phyloP scores from a whole-genome alignment of 35 echinoderm and acorn worm species.

The Apostichopus japonicus region DNA sequence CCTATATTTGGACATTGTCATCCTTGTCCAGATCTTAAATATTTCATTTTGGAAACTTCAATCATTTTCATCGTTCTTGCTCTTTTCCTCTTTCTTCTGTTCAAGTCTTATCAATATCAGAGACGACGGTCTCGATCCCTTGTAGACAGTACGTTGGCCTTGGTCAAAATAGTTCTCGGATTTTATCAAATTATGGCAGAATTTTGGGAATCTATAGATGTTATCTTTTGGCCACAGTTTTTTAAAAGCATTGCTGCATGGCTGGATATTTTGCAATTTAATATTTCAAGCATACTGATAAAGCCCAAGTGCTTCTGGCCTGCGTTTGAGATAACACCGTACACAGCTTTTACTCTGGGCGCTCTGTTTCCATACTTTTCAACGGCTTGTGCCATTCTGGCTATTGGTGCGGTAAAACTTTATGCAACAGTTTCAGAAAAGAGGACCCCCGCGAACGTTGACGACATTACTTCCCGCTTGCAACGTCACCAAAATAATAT shows the following conservation, averaged over 20 bases:
- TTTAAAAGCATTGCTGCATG: slow-evolving; percentile 4
- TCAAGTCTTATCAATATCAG: background rate
- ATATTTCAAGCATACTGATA: slow-evolving; percentile 20
- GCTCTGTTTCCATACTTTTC: background rate
- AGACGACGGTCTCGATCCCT: slow-evolving; percentile 9
- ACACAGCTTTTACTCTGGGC: background rate
- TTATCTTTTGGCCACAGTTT: slow-evolving; percentile 15
- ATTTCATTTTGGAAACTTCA: background rate
- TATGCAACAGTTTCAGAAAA: background rate
- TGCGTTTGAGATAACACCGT: background rate
- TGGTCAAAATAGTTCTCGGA: slow-evolving; percentile 52
- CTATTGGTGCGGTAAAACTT: background rate
- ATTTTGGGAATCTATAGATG: slow-evolving; percentile 37
- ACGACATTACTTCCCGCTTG: background rate
- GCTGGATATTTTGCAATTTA: slow-evolving; percentile 28
- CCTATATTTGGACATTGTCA: background rate
- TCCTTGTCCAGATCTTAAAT: background rate
- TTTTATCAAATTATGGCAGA: slow-evolving; percentile 64
- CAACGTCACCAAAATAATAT: background rate
- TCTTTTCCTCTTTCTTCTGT: background rate
- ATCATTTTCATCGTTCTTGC: background rate
- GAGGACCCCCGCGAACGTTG: background rate
- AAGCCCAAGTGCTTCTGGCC: slow-evolving; percentile 49
- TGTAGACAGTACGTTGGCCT: background rate
- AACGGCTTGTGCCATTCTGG: background rate